These are phyloP conservation scores for Zingel zingel DNA, from an alignment of 2,113 vertebrate species.

Conservation along the genomic window DNA sequence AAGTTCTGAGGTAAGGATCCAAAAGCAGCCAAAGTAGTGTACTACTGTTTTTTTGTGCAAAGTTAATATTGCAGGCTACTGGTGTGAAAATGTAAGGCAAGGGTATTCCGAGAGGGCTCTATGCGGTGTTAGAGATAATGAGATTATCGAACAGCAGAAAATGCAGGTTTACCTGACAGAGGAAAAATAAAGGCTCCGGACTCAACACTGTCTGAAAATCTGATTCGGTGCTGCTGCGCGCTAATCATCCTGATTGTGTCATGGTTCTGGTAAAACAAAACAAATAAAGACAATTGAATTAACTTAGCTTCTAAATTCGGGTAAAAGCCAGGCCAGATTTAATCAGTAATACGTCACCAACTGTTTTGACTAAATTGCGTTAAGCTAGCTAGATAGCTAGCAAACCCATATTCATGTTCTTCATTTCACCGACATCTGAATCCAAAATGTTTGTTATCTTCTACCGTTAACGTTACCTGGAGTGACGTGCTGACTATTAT, in stretches of 20 bases:
- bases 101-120: not conserved
- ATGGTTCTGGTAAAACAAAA: slow-evolving; percentile 79
- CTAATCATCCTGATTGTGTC: slow-evolving; percentile 82
- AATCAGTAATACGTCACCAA: not conserved
- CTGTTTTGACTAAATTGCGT: not conserved
- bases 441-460: not conserved
- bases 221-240: slow-evolving; percentile 87
- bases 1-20: not conserved
- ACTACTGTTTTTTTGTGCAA: not conserved
- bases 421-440: not conserved
- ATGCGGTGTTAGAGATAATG: not conserved
- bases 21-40: not conserved
- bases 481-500: slow-evolving; percentile 89
- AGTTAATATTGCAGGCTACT: not conserved
- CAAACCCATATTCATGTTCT: not conserved
- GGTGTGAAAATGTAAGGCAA: not conserved
- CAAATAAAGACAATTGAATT: not conserved
- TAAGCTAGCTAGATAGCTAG: not conserved
- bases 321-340: rapidly evolving
- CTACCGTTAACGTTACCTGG: slow-evolving; percentile 79
- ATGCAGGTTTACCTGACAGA: slow-evolving; percentile 86
- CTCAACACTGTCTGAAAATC: slow-evolving; percentile 89
- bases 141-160: not conserved
- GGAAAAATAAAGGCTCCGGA: slow-evolving; percentile 90
- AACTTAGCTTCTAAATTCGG: rapidly evolving